Evolutionary conservation across 2,888 invertebrate genomes (phyloP).

Genomic region (Portevinia maculata): DNA sequence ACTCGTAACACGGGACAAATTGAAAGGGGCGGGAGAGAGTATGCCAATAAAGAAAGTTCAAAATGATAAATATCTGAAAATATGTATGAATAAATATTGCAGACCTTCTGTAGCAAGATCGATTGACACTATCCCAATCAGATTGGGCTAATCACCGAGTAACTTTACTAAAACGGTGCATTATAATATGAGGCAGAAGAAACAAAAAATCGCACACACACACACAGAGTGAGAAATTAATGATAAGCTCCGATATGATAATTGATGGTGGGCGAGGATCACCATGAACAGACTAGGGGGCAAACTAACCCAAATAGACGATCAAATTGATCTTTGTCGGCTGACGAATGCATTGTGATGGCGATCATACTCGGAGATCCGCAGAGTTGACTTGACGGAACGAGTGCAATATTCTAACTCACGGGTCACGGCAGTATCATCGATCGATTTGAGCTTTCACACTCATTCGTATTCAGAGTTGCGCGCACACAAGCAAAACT

Average conservation of each 20-base stretch:
- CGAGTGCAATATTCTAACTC: conserved; percentile 58
- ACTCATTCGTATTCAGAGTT: conserved; percentile 30
- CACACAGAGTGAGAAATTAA: conserved; percentile 10
- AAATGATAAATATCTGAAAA: conserved; percentile 22
- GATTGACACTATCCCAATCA: conserved; percentile 48
- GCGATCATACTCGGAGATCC: conserved; percentile 22
- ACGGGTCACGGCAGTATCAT: no score
- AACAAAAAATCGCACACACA: conserved; percentile 12
- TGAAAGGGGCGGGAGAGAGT: not conserved
- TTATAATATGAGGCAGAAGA: conserved; percentile 49
- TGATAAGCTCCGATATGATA: conserved; percentile 5
- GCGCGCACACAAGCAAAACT: not conserved
- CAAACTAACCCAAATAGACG: conserved; percentile 38
- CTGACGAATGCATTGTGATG: not conserved
- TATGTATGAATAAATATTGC: conserved; percentile 1
- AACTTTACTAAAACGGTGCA: conserved; percentile 35
- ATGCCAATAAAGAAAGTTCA: conserved; percentile 25
- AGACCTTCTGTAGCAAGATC: conserved; percentile 12
- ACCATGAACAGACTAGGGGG: conserved; percentile 22
- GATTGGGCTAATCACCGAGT: conserved; percentile 58
- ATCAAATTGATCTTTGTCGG: conserved; percentile 50
- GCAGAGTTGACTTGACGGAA: conserved; percentile 11
- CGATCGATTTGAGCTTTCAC: conserved; percentile 49
- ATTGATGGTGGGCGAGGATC: not conserved
- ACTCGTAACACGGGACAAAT: not conserved